Evolutionary conservation across 2,888 invertebrate species (phyloP).

Genomic region (Hypsopygia costalis): DNA sequence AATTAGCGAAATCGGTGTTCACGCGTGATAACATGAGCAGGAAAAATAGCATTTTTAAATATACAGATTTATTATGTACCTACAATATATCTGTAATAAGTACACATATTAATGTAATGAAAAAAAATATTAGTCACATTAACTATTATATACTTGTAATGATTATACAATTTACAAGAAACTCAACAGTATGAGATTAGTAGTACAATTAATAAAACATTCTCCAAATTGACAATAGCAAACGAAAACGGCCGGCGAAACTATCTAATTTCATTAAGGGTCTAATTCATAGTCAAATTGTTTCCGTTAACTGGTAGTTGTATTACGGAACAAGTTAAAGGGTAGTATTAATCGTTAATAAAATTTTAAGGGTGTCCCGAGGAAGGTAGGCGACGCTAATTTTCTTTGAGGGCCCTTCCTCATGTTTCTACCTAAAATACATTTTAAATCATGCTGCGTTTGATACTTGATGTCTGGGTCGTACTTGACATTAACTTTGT

Average conservation of each 20-base stretch:
- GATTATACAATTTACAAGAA: no score
- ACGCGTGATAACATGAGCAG: no score
- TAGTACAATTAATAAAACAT: slow-evolving; percentile 2
- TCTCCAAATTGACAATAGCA: slow-evolving; percentile 3
- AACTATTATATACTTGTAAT: no score
- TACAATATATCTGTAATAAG: no score
- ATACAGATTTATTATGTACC: no score
- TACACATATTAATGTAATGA: no score
- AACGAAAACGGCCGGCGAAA: background rate
- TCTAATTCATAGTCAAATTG: slow-evolving; percentile 17
- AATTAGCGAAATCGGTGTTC: no score
- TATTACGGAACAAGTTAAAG: slow-evolving; percentile 16
- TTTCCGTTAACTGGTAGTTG: slow-evolving; percentile 15
- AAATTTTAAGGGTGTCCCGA: slow-evolving; percentile 7
- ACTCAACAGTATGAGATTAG: no score
- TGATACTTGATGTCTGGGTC: background rate
- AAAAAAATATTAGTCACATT: no score
- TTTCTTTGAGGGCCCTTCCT: background rate
- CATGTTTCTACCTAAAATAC: background rate
- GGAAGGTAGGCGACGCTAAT: slow-evolving; percentile 16
- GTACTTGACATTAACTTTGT: no score
- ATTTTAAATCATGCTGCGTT: background rate
- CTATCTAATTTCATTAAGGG: slow-evolving; percentile 18
- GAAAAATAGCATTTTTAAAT: no score
- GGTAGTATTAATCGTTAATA: slow-evolving; percentile 6